phyloP scores from a whole-genome alignment of 2,888 invertebrate species.

The Lordiphosa andalusiaca region DNA sequence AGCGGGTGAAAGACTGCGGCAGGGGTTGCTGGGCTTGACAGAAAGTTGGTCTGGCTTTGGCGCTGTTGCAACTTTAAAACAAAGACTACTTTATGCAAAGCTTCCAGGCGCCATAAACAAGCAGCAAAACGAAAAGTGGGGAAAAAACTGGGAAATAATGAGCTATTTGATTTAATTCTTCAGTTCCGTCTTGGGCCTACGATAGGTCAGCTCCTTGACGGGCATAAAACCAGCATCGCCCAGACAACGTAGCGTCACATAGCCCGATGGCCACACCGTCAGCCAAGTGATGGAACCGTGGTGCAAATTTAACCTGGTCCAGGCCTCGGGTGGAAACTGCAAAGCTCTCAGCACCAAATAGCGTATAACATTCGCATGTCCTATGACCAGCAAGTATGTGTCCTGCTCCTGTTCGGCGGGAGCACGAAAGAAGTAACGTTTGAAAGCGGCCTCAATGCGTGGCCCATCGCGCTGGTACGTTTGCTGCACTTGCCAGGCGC shows the following conservation, averaged over 20 bases:
- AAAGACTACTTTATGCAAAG: too few relatives aligned
- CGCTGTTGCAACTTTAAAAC: too few relatives aligned
- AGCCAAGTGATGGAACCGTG: conserved; percentile 97
- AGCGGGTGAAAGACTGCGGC: too few relatives aligned
- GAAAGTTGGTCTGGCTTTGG: too few relatives aligned
- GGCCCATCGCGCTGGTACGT: conserved; percentile 96
- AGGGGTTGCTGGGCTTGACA: too few relatives aligned
- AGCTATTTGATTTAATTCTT: conserved; percentile 10
- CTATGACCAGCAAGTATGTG: conserved; percentile 93
- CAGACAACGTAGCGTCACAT: conserved; percentile 88
- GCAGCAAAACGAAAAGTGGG: too few relatives aligned
- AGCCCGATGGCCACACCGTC: conserved; percentile 90
- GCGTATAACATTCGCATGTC: conserved; percentile 98
- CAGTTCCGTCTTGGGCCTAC: conserved; percentile 66
- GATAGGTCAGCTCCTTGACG: conserved; percentile 85
- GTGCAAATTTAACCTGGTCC: conserved; percentile 94
- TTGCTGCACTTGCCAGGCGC: conserved; percentile 90
- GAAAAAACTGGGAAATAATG: too few relatives aligned
- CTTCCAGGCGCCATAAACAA: too few relatives aligned
- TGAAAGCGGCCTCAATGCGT: conserved; percentile 96
- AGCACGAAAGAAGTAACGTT: conserved; percentile 95
- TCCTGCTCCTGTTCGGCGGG: conserved; percentile 89
- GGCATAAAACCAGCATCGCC: conserved; percentile 96
- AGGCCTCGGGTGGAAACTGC: conserved; percentile 98
- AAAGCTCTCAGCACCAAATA: conserved; percentile 96